Percentiles rank a stretch among this genome's conserved stretches.
phyloP scores from a whole-genome alignment of 2,888 invertebrate species.

The Matsumyia berberina region DNA sequence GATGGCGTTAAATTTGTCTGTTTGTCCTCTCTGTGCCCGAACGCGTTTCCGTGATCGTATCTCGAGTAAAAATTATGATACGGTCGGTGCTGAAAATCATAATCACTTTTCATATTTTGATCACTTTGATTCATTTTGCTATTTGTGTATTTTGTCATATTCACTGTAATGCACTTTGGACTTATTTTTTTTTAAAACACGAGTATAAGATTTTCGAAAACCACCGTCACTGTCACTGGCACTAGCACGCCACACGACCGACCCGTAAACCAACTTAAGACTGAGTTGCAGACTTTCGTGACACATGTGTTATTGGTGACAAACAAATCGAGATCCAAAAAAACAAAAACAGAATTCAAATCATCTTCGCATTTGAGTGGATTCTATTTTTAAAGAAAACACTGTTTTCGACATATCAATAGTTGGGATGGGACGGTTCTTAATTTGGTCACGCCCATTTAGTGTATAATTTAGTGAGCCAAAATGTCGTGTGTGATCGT shows the following conservation, averaged over 20 bases:
- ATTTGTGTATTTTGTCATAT: slow-evolving; percentile 68
- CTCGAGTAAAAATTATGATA: slow-evolving; percentile 68
- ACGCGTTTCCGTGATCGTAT: slow-evolving; percentile 59
- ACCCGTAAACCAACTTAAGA: slow-evolving; percentile 56
- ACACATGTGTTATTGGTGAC: slow-evolving; percentile 73
- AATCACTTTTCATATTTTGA: slow-evolving; percentile 69
- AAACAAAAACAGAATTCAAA: slow-evolving; percentile 38
- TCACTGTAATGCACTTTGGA: slow-evolving; percentile 13
- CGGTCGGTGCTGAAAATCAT: slow-evolving; percentile 70
- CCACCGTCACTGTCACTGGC: slow-evolving; percentile 16
- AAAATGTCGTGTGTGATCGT: slow-evolving; percentile 58
- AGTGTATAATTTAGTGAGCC: slow-evolving; percentile 45
- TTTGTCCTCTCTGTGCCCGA: slow-evolving; percentile 75
- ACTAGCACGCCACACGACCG: slow-evolving; percentile 49
- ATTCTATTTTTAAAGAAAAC: slow-evolving; percentile 76
- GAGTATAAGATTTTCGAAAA: slow-evolving; percentile 17
- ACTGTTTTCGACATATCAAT: slow-evolving; percentile 66
- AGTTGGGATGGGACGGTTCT: slow-evolving; percentile 66
- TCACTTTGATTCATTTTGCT: slow-evolving; percentile 63
- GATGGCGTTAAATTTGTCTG: slow-evolving; percentile 80
- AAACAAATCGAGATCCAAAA: slow-evolving; percentile 51
- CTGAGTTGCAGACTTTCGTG: slow-evolving; percentile 54
- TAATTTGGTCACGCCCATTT: slow-evolving; percentile 59
- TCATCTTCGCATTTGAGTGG: slow-evolving; percentile 77
- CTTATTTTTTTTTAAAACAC: slow-evolving; percentile 1